Conservation (phyloP, 2,113 vertebrate species). For the Hemiscyllium ocellatum region DNA sequence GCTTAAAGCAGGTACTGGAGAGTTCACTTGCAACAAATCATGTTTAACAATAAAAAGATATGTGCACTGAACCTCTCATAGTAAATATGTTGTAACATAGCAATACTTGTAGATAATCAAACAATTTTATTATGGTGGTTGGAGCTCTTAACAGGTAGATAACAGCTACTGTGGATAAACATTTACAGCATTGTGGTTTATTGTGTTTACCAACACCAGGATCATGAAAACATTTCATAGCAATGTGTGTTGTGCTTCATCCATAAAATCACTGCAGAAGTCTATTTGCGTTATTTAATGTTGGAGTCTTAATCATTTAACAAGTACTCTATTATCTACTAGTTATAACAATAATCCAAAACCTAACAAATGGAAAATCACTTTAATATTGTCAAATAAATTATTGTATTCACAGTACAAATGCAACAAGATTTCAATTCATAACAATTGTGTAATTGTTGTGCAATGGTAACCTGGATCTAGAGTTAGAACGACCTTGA, state of each 20-base stretch:
- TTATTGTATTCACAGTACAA: background rate
- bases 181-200: slow-evolving; percentile 89
- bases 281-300: background rate
- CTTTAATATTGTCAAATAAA: background rate
- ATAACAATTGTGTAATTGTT: background rate
- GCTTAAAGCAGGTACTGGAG: background rate
- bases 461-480: background rate
- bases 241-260: background rate
- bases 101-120: slow-evolving; percentile 95
- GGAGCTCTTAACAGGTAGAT: slow-evolving; percentile 99
- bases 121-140: slow-evolving; percentile 99
- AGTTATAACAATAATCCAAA: background rate
- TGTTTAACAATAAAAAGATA: slow-evolving; percentile 97
- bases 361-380: background rate
- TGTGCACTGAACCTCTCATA: slow-evolving; percentile 75
- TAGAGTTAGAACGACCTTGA: background rate
- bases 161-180: slow-evolving; percentile 96
- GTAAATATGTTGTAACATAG: slow-evolving; percentile 93
- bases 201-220: slow-evolving; percentile 97
- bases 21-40: slow-evolving; percentile 69
- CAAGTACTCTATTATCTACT: background rate
- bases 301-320: slow-evolving; percentile 3
- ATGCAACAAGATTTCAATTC: background rate
- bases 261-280: background rate
- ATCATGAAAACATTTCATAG: slow-evolving; percentile 75